Percentiles rank a stretch among this genome's conserved stretches.
Conservation (phyloP, 1,140 invertebrate species). For the Drosophila bocki region DNA sequence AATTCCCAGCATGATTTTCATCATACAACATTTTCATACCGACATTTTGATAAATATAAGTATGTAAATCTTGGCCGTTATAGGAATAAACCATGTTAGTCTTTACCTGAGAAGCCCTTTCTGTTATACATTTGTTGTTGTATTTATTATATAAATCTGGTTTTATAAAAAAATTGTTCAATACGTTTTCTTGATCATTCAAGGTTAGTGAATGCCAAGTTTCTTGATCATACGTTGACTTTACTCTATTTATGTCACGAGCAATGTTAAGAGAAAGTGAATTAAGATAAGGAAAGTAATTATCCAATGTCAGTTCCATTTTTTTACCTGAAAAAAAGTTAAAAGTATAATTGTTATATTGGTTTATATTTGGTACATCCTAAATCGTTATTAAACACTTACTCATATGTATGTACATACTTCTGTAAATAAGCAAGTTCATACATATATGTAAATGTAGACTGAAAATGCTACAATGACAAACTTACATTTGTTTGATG, state of each 20-base stretch:
- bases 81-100: conserved; percentile 38
- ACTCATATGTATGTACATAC: no score
- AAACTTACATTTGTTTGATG: background rate
- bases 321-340: conserved; percentile 22
- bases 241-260: conserved; percentile 54
- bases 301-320: conserved; percentile 34
- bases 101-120: conserved; percentile 1
- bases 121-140: conserved; percentile 11
- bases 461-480: no score
- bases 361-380: background rate
- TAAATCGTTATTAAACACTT: background rate
- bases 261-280: conserved; percentile 69
- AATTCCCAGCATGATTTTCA: conserved; percentile 48
- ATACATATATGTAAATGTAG: no score
- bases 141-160: conserved; percentile 62
- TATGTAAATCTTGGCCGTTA: conserved; percentile 51
- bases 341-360: background rate
- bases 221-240: conserved; percentile 45
- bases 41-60: conserved; percentile 59
- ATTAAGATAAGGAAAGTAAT: conserved; percentile 71
- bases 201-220: conserved; percentile 51
- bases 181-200: conserved; percentile 57
- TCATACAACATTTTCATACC: conserved; percentile 68
- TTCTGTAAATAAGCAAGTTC: no score
- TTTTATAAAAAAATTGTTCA: conserved; percentile 68